Conservation (phyloP, 2,797 vertebrate species). For the Gambelia wislizenii region DNA sequence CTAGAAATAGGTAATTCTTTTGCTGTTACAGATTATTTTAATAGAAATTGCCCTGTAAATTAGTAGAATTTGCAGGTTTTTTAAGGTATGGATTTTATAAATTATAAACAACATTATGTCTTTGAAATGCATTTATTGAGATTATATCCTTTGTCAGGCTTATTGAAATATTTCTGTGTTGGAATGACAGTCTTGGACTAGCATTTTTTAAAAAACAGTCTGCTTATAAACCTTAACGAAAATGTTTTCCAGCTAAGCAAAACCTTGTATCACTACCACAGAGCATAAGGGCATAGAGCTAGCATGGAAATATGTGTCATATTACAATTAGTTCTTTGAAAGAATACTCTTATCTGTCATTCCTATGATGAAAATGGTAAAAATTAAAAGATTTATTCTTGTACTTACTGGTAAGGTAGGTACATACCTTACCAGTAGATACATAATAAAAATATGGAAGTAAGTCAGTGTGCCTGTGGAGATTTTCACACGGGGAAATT, state of each 20-base stretch:
- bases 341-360: not conserved
- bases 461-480: not conserved
- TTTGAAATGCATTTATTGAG: not conserved
- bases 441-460: not conserved
- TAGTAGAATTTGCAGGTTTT: conserved; percentile 15
- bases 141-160: not conserved
- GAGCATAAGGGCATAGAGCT: not conserved
- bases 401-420: not conserved
- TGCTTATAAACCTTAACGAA: not conserved
- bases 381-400: not conserved
- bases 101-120: not conserved
- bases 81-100: not conserved
- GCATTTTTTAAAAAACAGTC: not conserved
- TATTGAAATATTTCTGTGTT: not conserved
- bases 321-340: not conserved
- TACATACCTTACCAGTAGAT: too few relatives aligned
- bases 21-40: not conserved
- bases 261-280: not conserved
- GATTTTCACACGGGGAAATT: too few relatives aligned
- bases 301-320: not conserved
- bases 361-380: not conserved
- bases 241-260: conserved; percentile 1
- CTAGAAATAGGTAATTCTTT: conserved; percentile 18
- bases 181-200: not conserved
- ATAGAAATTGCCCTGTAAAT: not conserved